Evolutionary conservation across 2,113 vertebrate genomes (phyloP), one percentile per base, ranked within the genome.

Genomic region (Prietella phreatophila): DNA sequence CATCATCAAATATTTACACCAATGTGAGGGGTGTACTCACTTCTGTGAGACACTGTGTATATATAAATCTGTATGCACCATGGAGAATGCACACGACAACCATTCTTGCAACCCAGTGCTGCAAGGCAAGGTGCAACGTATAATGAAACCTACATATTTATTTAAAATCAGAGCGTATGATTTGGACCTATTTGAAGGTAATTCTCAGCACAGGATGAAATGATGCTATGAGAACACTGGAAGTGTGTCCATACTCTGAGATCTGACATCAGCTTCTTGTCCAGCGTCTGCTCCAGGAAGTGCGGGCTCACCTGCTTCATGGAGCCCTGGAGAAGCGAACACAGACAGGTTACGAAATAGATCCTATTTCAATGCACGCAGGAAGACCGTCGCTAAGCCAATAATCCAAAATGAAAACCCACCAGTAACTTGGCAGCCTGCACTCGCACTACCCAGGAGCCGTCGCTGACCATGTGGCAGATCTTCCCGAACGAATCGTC

Each of bases 201-300:
- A 15, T n/a, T 50, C n/a, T 80, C 17, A 58, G 0, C 11, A 81
- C 17, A 81, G 8, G 53, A 81, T 73, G 1, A 4, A 80, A 55
- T 27, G 47, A 15, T 8, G 7, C n/a, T 27, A 33, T 27, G 8
- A n/a, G 13, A 27, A 19, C 27, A 22, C 8, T 42, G 1, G 65
- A n/a, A 75, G 75, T 67, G 22, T 42, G 73, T n/a, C 87, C 94
- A 91, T 93, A 99, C 98, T 95, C 97, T 95, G 84, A 99, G 95
- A 91, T 99, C 97, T 0, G 98, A 99, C 98, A 99, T 99, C 85
- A 99, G 96, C 92, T 99, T 99, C 96, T 99, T 99, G 90, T 99
- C 98, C 87, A 99, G 92, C 0, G 98, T 99, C 93, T 99, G 98
- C 91, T 99, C 98, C 93, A 99, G 94, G 90, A 99, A 99, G 91